Percentiles rank a stretch among this genome's conserved stretches.
Evolutionary conservation across 2,888 invertebrate species (phyloP).

Genomic region (Eremobia ochroleuca): DNA sequence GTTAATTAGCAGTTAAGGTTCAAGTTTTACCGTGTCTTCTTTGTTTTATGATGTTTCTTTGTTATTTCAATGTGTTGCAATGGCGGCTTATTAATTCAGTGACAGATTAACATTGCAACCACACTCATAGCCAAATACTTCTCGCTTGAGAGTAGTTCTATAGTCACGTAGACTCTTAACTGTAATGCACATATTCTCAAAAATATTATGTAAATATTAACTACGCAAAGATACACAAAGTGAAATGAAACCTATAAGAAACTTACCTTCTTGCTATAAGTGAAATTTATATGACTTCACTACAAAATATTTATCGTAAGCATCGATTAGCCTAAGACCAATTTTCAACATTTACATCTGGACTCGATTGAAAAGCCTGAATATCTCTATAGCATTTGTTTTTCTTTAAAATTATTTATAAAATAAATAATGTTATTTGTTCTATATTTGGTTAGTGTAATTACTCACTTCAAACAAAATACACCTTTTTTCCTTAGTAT

Average conservation of each 20-base stretch:
- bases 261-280: conserved; percentile 9
- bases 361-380: background rate
- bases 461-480: conserved; percentile 22
- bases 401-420: conserved; percentile 35
- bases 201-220: conserved; percentile 38
- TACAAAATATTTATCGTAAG: conserved; percentile 27
- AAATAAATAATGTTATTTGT: conserved; percentile 28
- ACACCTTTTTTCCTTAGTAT: conserved; percentile 28
- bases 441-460: conserved; percentile 27
- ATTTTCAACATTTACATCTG: conserved; percentile 11
- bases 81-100: conserved; percentile 43
- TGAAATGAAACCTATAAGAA: conserved; percentile 8
- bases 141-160: background rate
- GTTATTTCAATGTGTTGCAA: conserved; percentile 60
- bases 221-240: background rate
- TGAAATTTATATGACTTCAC: conserved; percentile 27
- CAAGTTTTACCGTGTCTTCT: conserved; percentile 77
- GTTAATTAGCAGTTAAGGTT: conserved; percentile 81
- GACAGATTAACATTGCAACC: conserved; percentile 58
- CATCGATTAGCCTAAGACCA: conserved; percentile 31
- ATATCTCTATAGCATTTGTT: conserved; percentile 1
- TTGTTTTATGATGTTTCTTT: conserved; percentile 62
- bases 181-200: conserved; percentile 8
- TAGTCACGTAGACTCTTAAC: background rate
- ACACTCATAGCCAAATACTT: conserved; percentile 50